Conservation (phyloP, 2,888 invertebrate genomes). For the Tortricodes alternella region DNA sequence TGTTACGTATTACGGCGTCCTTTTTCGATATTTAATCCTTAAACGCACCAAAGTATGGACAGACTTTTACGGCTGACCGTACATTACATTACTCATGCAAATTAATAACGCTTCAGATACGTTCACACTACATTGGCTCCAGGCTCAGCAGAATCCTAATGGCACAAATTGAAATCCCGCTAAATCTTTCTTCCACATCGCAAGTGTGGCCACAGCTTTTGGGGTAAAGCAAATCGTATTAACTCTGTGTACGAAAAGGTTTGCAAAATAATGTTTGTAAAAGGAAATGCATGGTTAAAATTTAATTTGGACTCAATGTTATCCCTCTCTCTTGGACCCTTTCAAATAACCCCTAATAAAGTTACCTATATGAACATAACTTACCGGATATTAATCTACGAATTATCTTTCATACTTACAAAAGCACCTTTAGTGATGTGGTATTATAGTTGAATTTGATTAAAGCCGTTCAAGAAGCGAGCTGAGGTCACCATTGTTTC, state of each 20-base stretch:
- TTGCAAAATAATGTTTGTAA: neutral
- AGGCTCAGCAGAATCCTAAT: neutral
- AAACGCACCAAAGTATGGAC: too few species aligned
- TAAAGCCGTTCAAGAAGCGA: neutral
- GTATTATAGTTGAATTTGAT: neutral
- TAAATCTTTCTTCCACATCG: neutral
- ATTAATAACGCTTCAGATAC: neutral
- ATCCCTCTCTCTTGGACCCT: neutral
- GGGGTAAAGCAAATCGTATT: neutral
- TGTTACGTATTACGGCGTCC: too few species aligned
- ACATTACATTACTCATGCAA: neutral
- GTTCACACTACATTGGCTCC: neutral
- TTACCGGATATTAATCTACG: neutral
- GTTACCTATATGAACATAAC: conserved; percentile 7
- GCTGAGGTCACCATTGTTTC: neutral
- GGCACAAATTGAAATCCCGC: neutral
- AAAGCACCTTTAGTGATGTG: neutral
- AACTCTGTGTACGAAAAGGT: neutral
- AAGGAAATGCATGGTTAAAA: neutral
- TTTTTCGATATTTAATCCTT: too few species aligned
- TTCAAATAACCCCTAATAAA: conserved; percentile 2
- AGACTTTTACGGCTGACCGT: neutral
- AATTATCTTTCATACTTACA: neutral
- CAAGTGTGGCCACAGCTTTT: neutral
- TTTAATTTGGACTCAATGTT: neutral